Evolutionary conservation across 2,888 invertebrate species (phyloP), one percentile per base, ranked within the genome.

Genomic region (Hesperia comma): DNA sequence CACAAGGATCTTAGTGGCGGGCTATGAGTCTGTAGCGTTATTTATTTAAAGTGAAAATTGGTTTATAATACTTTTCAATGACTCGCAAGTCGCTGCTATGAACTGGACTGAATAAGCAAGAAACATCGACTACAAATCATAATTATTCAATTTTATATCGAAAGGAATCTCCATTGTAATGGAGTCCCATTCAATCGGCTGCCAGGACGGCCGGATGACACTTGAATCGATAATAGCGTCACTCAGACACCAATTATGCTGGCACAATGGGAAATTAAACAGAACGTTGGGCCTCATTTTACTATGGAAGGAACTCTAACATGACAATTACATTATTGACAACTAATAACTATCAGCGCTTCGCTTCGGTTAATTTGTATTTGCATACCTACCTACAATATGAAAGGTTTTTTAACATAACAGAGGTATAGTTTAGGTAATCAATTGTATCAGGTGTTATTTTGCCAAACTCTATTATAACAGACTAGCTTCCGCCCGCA

Each of bases 121-220:
- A 4, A 49, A n/a, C 15, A 19, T 15, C 19, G 8, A 49, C 14
- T 19, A 19, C 19, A 49, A 49, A 49, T 19, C 43, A 15, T 17
- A 19, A 49, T 49, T 49, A 49, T 49, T 49, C 49, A 17, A 49
- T 49, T 49, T 49, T 49, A 49, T 49, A 19, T 19, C 19, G 17
- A 49, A 49, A 12, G 49, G 49, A 49, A 49, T 49, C 49, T 49
- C 49, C 49, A 49, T 49, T 19, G 49, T n/a, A n/a, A 49, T 49
- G 8, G 49, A 49, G 49, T 3, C 19, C 49, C 19, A 49, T 49
- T 49, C 49, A 49, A 12, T 19, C 19, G 49, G 10, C 0, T 0
- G 19, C 49, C 43, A 15, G 43, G 43, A 19, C 0, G 19, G 49
- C 19, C 8, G 49, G 19, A 49, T 49, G 49, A 49, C 49, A 49